Evolutionary conservation across 2,797 vertebrate species (phyloP), one percentile per base, ranked within the genome.

Genomic region (Stomatorhinus walkeri): DNA sequence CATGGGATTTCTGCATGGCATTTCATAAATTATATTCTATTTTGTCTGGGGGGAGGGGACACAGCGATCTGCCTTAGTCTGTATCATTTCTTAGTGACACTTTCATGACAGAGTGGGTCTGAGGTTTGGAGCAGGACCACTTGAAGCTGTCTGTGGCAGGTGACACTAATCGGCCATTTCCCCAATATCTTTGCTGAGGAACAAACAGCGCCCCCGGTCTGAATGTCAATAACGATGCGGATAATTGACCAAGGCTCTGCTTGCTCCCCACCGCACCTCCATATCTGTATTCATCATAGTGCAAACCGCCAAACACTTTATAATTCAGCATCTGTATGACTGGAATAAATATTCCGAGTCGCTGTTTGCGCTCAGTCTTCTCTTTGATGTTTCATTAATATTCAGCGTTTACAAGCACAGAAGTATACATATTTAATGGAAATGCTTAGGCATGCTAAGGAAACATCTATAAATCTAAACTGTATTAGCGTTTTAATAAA

Each of bases 371-470:
- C 61, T 24, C 87, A 49, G n/a, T n/a, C 40, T 88, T 14, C 68
- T 88, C 61, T 88, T 88, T 88, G 68, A 72, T 88, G 59, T 68
- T 51, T 72, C 85, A 76, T 76, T 88, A 68, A 48, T 76, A 72
- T 88, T 88, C 48, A 72, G 43, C 87, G 61, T 88, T 49, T 88
- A 88, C 87, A 88, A 68, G 68, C 59, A 88, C 43, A 43, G 32
- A 76, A 76, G 61, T 72, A 88, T 76, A 72, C 51, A 87, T 87
- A 87, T 87, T 87, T 61, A 61, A 87, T 87, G 2, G 85, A 36
- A 87, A 87, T 87, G 52, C 51, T 87, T 87, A 87, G 85, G 54
- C 85, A 56, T 56, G 85, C 51, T 28, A 87, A 87, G 51, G 28
- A 61, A 52, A 86, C 85, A 86, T 54, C 22, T 86, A 56, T 54